Conservation (phyloP, 2,888 invertebrate genomes). For the Arge pagana region DNA sequence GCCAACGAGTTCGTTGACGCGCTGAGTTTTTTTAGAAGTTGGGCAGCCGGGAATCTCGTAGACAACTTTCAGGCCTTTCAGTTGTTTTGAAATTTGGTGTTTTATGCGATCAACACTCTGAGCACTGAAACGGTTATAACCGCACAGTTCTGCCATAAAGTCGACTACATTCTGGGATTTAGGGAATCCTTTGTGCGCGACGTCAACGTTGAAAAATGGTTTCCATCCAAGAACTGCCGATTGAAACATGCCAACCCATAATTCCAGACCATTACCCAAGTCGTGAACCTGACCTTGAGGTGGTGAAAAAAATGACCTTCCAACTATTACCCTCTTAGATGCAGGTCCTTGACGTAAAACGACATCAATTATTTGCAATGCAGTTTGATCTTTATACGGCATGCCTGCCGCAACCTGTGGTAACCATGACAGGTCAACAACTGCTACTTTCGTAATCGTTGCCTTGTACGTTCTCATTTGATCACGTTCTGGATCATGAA, state of each 20-base stretch:
- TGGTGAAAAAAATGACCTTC: slow-evolving; percentile 78
- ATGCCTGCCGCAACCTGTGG: slow-evolving; percentile 63
- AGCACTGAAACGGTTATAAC: slow-evolving; percentile 40
- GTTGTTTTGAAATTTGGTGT: slow-evolving; percentile 47
- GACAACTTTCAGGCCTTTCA: slow-evolving; percentile 59
- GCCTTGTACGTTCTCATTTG: slow-evolving; percentile 57
- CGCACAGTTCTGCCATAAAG: slow-evolving; percentile 49
- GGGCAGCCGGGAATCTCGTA: slow-evolving; percentile 59
- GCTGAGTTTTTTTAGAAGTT: slow-evolving; percentile 55
- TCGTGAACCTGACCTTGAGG: slow-evolving; percentile 56
- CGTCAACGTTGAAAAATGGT: slow-evolving; percentile 86
- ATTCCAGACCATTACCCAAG: slow-evolving; percentile 81
- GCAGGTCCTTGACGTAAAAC: slow-evolving; percentile 73
- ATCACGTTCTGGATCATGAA: slow-evolving; percentile 52
- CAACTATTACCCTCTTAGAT: slow-evolving; percentile 61
- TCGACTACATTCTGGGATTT: slow-evolving; percentile 61
- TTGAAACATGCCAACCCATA: slow-evolving; percentile 94
- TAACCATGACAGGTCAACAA: slow-evolving; percentile 62
- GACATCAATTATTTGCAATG: slow-evolving; percentile 82
- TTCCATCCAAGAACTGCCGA: slow-evolving; percentile 88
- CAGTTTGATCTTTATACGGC: slow-evolving; percentile 69
- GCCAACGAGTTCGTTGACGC: slow-evolving; percentile 57
- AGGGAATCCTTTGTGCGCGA: slow-evolving; percentile 82
- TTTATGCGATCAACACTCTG: slow-evolving; percentile 19
- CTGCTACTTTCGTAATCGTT: slow-evolving; percentile 61